phyloP scores from a whole-genome alignment of 2,113 vertebrate genomes.

The Sylvia atricapilla region DNA sequence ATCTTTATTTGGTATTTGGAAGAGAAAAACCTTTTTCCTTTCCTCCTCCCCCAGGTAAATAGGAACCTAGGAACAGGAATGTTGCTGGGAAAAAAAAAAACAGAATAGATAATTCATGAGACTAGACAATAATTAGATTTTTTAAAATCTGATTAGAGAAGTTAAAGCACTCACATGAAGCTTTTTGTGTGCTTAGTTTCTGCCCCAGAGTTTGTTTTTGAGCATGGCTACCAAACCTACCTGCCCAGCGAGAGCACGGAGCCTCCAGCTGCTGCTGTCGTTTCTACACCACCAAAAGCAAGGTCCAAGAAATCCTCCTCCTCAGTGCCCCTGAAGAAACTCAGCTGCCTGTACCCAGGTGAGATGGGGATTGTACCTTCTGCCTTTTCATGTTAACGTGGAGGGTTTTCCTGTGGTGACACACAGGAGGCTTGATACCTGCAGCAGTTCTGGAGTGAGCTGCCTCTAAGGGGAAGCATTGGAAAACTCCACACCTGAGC shows the following conservation, averaged over 20 bases:
- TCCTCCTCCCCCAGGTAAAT: neutral
- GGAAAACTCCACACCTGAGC: neutral
- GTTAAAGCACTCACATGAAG: neutral
- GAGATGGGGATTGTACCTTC: neutral
- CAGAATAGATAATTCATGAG: neutral
- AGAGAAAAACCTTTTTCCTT: neutral
- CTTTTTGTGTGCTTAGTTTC: slow-evolving; percentile 72
- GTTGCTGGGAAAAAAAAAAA: neutral
- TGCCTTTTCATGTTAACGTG: neutral
- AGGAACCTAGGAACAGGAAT: neutral
- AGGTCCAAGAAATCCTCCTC: slow-evolving; percentile 81
- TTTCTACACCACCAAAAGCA: slow-evolving; percentile 78
- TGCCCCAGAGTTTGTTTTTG: slow-evolving; percentile 86
- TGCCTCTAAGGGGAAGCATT: neutral
- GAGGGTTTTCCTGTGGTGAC: neutral
- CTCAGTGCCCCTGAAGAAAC: slow-evolving; percentile 81
- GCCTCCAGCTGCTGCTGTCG: slow-evolving; percentile 65
- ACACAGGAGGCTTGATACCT: rapidly evolving
- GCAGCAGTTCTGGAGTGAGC: neutral
- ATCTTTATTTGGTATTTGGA: neutral
- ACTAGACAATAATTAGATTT: neutral
- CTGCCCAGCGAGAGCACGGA: slow-evolving; percentile 82
- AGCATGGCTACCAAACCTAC: slow-evolving; percentile 88
- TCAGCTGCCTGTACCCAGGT: slow-evolving; percentile 93
- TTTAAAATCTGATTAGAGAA: neutral